Percentiles rank a stretch among this genome's conserved stretches.
Conservation (phyloP, 2,797 vertebrate genomes). For the Ctenopoma multispine region DNA sequence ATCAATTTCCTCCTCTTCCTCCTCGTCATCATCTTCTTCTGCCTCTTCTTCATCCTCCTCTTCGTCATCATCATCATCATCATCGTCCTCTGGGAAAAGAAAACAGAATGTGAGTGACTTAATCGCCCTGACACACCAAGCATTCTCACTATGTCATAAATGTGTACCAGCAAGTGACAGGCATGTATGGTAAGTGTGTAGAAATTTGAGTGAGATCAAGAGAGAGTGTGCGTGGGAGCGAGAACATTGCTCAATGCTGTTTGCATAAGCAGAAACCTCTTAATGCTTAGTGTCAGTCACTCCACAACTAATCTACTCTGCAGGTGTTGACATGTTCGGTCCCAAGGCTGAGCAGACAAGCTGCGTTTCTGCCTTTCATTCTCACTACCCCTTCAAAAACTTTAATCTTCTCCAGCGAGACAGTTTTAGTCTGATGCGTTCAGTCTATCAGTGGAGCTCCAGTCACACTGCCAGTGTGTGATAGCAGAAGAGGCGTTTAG, state of each 20-base stretch:
- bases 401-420: conserved; percentile 62
- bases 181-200: conserved; percentile 28
- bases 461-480: conserved; percentile 12
- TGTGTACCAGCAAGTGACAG: conserved; percentile 62
- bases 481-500: conserved; percentile 9
- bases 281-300: conserved; percentile 80
- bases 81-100: conserved; percentile 83
- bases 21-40: conserved; percentile 88
- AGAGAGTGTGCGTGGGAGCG: conserved; percentile 45
- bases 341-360: conserved; percentile 66
- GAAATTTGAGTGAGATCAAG: conserved; percentile 17
- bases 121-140: conserved; percentile 52
- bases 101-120: conserved; percentile 52
- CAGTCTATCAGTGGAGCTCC: conserved; percentile 27
- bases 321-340: conserved; percentile 79
- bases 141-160: conserved; percentile 49
- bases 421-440: conserved; percentile 39
- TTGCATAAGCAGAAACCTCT: conserved; percentile 69
- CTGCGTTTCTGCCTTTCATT: conserved; percentile 66
- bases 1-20: conserved; percentile 97
- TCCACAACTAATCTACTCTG: conserved; percentile 70
- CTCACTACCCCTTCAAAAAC: conserved; percentile 52
- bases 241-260: conserved; percentile 67
- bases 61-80: conserved; percentile 83
- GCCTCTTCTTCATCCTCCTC: conserved; percentile 79